Evolutionary conservation across 2,888 invertebrate species (phyloP).

Genomic region (Cephus runcator): DNA sequence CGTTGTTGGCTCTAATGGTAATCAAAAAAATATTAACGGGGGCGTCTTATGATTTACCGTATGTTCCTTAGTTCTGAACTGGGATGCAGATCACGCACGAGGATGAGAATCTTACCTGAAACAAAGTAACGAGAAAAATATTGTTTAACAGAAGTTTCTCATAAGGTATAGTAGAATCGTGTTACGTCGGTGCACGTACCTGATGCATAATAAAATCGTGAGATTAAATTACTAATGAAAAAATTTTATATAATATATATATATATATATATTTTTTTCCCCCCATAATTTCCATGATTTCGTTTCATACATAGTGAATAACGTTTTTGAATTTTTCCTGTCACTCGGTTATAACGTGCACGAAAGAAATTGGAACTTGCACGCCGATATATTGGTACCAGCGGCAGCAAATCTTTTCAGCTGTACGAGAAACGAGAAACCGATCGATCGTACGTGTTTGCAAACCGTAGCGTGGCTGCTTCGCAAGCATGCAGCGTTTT

Average conservation of each 20-base stretch:
- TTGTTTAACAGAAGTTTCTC: not conserved
- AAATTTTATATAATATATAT: not conserved
- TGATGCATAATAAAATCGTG: not conserved
- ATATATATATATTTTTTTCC: too few relatives aligned
- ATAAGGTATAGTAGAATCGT: not conserved
- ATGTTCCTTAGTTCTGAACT: constrained; percentile 1
- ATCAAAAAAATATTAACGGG: constrained; percentile 13
- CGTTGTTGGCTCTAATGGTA: constrained; percentile 14
- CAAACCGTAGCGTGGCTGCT: not conserved
- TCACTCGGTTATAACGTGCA: not conserved
- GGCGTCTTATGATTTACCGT: constrained; percentile 25
- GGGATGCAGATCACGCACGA: not conserved
- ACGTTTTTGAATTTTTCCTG: not conserved
- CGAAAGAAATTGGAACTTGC: not conserved
- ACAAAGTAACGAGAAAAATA: constrained; percentile 25
- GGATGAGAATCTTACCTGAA: constrained; percentile 36
- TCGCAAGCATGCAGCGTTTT: constrained; percentile 3
- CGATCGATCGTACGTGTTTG: constrained; percentile 2
- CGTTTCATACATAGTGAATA: not conserved
- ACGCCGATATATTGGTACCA: not conserved
- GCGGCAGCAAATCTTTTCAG: not conserved
- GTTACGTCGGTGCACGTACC: not conserved
- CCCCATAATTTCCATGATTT: too few relatives aligned
- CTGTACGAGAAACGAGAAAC: not conserved
- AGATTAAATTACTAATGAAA: not conserved